Percentiles rank a stretch among this genome's conserved stretches.
phyloP scores from a whole-genome alignment of 2,888 invertebrate species.

The Lasioglossum calceatum region DNA sequence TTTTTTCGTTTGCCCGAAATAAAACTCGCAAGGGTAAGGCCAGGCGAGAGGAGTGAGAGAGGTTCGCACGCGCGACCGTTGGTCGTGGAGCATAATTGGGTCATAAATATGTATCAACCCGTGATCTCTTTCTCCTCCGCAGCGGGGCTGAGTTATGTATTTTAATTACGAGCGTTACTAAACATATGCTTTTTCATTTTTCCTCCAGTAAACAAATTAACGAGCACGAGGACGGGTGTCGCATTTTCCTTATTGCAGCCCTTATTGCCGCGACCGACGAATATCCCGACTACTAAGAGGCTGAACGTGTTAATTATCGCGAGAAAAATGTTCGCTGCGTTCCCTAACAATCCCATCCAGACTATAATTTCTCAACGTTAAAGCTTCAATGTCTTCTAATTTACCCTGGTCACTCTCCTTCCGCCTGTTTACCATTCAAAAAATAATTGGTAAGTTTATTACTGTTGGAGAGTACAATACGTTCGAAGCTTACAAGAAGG shows the following conservation, averaged over 20 bases:
- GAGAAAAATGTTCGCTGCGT: not conserved
- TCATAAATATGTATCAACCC: slow-evolving; percentile 68
- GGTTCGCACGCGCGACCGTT: slow-evolving; percentile 5
- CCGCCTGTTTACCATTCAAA: not conserved
- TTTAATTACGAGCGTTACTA: slow-evolving; percentile 64
- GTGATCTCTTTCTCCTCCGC: slow-evolving; percentile 27
- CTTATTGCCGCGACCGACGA: not conserved
- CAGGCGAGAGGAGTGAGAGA: not conserved
- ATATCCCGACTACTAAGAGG: not conserved
- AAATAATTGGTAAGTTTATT: not conserved
- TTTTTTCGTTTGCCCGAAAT: slow-evolving; percentile 24
- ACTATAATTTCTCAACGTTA: not conserved
- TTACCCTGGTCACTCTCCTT: not conserved
- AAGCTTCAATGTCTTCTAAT: not conserved
- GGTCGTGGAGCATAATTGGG: slow-evolving; percentile 47
- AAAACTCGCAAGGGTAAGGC: slow-evolving; percentile 21
- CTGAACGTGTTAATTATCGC: slow-evolving; percentile 3
- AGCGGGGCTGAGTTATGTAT: slow-evolving; percentile 46
- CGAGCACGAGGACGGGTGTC: slow-evolving; percentile 6
- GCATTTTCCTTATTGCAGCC: not conserved
- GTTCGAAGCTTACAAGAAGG: not conserved
- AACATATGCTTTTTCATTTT: slow-evolving; percentile 64
- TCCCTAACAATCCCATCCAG: not conserved
- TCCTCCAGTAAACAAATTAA: slow-evolving; percentile 57
- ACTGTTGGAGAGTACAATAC: not conserved